Evolutionary conservation across 2,888 invertebrate genomes (phyloP).

Genomic region (Cantharis lateralis): DNA sequence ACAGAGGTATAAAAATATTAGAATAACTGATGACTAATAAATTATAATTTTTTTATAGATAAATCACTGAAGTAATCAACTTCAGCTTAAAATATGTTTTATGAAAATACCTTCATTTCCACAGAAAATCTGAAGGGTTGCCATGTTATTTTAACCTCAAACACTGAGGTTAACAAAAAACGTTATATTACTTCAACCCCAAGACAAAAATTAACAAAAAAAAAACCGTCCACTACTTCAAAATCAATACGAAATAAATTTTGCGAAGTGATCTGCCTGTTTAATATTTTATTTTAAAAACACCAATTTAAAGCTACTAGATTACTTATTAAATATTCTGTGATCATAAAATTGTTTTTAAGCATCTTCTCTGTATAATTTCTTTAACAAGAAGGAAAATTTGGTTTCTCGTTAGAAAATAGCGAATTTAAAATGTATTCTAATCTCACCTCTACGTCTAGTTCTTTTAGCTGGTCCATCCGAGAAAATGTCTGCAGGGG

Average conservation of each 20-base stretch:
- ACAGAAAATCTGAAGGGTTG: not conserved
- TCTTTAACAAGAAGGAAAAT: not conserved
- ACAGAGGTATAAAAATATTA: not conserved
- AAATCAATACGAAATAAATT: not conserved
- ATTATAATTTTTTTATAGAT: not conserved
- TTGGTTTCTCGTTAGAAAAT: not conserved
- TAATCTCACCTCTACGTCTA: conserved; percentile 1
- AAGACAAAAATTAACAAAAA: not conserved
- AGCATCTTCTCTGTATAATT: too few species aligned
- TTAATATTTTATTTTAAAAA: not conserved
- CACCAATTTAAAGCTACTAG: not conserved
- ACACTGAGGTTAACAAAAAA: not conserved
- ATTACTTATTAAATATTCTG: not conserved
- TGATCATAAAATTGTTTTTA: too few species aligned
- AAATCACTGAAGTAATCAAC: not conserved
- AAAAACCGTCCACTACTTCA: not conserved
- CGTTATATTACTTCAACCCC: not conserved
- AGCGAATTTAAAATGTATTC: not conserved
- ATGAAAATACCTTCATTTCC: not conserved
- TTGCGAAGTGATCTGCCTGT: not conserved
- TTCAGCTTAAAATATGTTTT: not conserved
- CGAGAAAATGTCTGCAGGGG: not conserved
- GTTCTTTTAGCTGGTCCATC: not conserved
- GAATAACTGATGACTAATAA: not conserved
- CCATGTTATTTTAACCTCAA: not conserved